Conservation (phyloP, 2,797 vertebrate species). For the Eidolon dupreanum region DNA sequence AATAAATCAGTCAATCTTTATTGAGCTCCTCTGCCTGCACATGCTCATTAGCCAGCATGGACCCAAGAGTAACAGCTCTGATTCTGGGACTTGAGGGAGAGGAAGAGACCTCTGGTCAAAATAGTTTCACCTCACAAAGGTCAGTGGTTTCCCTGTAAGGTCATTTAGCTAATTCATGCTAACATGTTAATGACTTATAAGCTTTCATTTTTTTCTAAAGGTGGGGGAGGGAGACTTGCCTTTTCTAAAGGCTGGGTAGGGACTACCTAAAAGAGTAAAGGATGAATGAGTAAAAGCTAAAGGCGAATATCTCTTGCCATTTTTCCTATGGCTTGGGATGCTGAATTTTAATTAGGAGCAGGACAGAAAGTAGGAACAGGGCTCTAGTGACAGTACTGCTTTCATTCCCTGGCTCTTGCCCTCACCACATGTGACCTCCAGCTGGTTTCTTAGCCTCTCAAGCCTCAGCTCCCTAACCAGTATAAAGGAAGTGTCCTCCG, state of each 20-base stretch:
- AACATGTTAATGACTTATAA: conserved; percentile 71
- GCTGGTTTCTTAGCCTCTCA: background rate
- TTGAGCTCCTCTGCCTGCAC: conserved; percentile 65
- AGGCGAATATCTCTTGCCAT: background rate
- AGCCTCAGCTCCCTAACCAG: background rate
- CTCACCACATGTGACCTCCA: background rate
- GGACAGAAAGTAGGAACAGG: background rate
- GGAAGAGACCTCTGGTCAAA: conserved; percentile 33
- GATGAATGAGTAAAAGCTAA: conserved; percentile 2
- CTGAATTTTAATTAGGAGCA: background rate
- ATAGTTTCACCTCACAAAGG: conserved; percentile 57
- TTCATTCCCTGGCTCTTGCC: background rate
- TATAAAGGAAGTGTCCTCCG: background rate
- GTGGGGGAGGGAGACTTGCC: no score
- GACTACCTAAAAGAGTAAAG: background rate
- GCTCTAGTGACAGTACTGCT: background rate
- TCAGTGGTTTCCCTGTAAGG: conserved; percentile 51
- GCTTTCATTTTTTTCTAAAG: conserved; percentile 59
- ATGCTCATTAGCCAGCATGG: conserved; percentile 70
- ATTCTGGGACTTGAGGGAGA: conserved; percentile 37
- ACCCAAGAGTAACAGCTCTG: conserved; percentile 45
- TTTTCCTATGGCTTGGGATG: background rate
- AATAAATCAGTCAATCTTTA: conserved; percentile 75
- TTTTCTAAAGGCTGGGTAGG: background rate
- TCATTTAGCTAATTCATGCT: conserved; percentile 66